Percentiles rank a stretch among this genome's conserved stretches.
These are phyloP conservation scores for Micrasema longulum DNA, from an alignment of 1,140 invertebrate species.

Conservation along the genomic window DNA sequence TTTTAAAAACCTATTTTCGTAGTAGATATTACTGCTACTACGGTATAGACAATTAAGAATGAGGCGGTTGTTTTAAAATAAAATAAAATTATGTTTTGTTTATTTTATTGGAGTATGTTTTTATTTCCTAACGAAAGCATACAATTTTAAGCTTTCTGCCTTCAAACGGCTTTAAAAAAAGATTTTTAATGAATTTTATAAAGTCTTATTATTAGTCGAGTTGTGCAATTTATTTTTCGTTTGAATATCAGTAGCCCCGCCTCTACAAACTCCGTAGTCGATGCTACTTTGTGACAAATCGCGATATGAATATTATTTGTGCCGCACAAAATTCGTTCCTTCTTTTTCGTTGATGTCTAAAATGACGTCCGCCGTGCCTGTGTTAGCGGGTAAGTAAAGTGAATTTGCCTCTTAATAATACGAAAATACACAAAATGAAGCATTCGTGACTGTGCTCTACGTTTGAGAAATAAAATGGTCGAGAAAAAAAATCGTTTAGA, in stretches of 20 bases:
- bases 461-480: background rate
- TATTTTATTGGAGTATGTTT: too few species aligned
- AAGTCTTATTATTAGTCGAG: too few species aligned
- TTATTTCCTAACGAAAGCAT: too few species aligned
- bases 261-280: slow-evolving; percentile 3
- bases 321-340: slow-evolving; percentile 41
- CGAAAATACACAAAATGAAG: slow-evolving; percentile 14
- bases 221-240: too few species aligned
- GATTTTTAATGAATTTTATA: too few species aligned
- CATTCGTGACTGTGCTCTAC: background rate
- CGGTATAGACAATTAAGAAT: too few species aligned
- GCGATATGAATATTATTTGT: slow-evolving; percentile 31
- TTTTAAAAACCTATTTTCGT: too few species aligned
- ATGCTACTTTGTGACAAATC: background rate
- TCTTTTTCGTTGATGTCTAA: slow-evolving; percentile 46
- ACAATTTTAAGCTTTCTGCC: too few species aligned
- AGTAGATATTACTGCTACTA: too few species aligned
- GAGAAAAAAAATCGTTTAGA: slow-evolving; percentile 22
- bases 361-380: slow-evolving; percentile 46
- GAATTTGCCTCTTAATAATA: slow-evolving; percentile 2
- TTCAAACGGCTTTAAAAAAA: too few species aligned
- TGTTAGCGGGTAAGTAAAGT: slow-evolving; percentile 41
- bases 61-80: too few species aligned
- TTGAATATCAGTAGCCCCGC: slow-evolving; percentile 5
- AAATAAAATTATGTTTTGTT: too few species aligned